These are phyloP conservation scores for Gymnoscelis rufifasciata DNA, from an alignment of 2,888 invertebrate species.

Conservation along the genomic window DNA sequence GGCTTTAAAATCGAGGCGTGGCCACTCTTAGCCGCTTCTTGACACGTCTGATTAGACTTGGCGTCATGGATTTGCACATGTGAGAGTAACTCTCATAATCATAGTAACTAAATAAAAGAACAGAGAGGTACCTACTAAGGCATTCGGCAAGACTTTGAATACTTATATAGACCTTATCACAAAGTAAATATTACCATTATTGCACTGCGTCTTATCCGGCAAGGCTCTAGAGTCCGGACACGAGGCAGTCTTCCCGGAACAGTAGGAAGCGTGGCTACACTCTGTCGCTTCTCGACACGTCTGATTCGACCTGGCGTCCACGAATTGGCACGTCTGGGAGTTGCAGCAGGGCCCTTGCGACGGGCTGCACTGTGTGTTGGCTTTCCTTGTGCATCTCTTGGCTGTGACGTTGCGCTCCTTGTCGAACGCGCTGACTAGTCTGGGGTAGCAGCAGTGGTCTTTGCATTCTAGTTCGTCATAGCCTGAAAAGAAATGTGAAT, in stretches of 20 bases:
- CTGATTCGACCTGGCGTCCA: slow-evolving; percentile 80
- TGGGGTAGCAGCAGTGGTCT: slow-evolving; percentile 95
- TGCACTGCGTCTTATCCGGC: slow-evolving; percentile 84
- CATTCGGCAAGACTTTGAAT: too few relatives aligned
- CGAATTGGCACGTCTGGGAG: slow-evolving; percentile 87
- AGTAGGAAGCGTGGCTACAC: slow-evolving; percentile 92
- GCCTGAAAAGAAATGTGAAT: slow-evolving; percentile 54
- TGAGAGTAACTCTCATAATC: too few relatives aligned
- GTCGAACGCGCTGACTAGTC: slow-evolving; percentile 85
- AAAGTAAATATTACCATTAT: slow-evolving; percentile 76
- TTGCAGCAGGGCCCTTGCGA: slow-evolving; percentile 98
- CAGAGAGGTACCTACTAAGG: too few relatives aligned
- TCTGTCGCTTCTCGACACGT: slow-evolving; percentile 92
- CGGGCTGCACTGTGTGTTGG: slow-evolving; percentile 92
- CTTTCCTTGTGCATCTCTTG: slow-evolving; percentile 88
- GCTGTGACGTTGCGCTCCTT: slow-evolving; percentile 84
- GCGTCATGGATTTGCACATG: too few relatives aligned
- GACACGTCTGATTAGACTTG: too few relatives aligned
- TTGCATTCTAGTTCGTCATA: slow-evolving; percentile 95
- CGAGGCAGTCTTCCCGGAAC: slow-evolving; percentile 90
- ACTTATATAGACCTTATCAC: too few relatives aligned
- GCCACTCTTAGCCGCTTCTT: too few relatives aligned
- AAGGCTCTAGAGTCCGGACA: slow-evolving; percentile 92
- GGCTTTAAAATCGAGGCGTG: too few relatives aligned
- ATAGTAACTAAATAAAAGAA: too few relatives aligned